These are phyloP conservation scores for Syngnathus scovelli DNA, from an alignment of 2,113 vertebrate species.

Conservation along the genomic window DNA sequence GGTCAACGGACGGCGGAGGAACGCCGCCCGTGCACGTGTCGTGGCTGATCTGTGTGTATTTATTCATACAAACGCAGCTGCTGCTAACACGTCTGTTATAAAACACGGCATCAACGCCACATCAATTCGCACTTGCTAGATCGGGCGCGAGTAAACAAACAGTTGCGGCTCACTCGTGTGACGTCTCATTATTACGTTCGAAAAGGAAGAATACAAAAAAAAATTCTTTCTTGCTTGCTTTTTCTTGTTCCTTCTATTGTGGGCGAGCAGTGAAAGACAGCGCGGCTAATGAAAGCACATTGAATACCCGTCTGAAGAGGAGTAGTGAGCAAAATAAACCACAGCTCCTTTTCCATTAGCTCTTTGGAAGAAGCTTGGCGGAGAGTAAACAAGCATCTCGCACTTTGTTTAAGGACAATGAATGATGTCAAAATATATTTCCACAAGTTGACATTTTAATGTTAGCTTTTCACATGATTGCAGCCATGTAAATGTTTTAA, in stretches of 20 bases:
- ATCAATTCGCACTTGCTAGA: background rate
- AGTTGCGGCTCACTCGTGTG: background rate
- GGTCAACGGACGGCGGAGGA: constrained; percentile 2
- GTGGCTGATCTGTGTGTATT: constrained; percentile 4
- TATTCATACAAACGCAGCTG: background rate
- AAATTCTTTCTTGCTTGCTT: constrained; percentile 6
- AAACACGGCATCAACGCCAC: background rate
- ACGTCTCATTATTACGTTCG: background rate
- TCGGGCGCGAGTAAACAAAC: background rate
- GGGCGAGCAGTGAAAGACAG: constrained; percentile 5
- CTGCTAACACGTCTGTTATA: background rate
- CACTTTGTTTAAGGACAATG: background rate
- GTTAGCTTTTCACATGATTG: background rate
- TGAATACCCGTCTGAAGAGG: constrained; percentile 2
- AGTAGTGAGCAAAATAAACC: background rate
- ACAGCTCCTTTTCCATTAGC: constrained; percentile 9
- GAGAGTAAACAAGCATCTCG: background rate
- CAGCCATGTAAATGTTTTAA: too few relatives aligned
- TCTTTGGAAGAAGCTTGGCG: constrained; percentile 2
- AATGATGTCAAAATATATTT: background rate
- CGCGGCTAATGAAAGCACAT: constrained; percentile 7
- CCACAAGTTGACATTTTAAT: background rate
- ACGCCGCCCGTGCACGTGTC: background rate
- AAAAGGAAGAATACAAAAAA: constrained; percentile 1
- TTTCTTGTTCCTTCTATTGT: constrained; percentile 12